Evolutionary conservation across 2,888 invertebrate genomes (phyloP), one percentile per base, ranked within the genome.

Genomic region (Rotaria socialis): DNA sequence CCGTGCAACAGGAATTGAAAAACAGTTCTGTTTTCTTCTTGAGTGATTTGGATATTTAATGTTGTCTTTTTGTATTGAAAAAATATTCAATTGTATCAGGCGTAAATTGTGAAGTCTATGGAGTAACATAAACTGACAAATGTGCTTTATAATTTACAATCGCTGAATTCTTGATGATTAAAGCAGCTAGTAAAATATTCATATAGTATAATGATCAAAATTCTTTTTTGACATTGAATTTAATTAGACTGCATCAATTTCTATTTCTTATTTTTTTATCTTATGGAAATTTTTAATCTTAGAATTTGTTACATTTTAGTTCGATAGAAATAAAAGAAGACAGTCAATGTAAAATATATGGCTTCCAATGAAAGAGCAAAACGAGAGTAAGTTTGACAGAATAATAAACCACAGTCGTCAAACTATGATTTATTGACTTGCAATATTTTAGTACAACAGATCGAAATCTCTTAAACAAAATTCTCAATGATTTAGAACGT

Each of bases 11-110:
- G 27, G n/a, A 67, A 35, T 67, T 67, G 27, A 10, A 35, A 67
- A 67, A 67, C 67, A 67, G n/a, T 67, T 35, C 67, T 67, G 27
- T 67, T 67, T 35, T 67, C 27, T 67, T 67, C 27, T 67, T n/a
- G 6, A 24, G 7, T 35, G 8, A 27, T 27, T 3, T 67, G 35
- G 14, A 67, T 35, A 7, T 27, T 35, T 67, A 3, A 67, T 11
- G 14, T 55, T 6, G 14, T 67, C 14, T 35, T 16, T 27, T 35
- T 67, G 6, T 16, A 27, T 60, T 14, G 16, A 16, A 35, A 16
- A 0, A 35, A 67, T 67, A 27, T 1, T 14, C 27, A 14, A 14
- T 27, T 67, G 14, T 4, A 35, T 67, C 14, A 27, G 14, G 35
- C 10, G 16, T 16, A 67, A 35, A 67, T 67, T 5, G 35, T 22